These are phyloP conservation scores for Oenanthe oenanthe DNA, from an alignment of 2,113 vertebrate genomes.

Conservation along the genomic window DNA sequence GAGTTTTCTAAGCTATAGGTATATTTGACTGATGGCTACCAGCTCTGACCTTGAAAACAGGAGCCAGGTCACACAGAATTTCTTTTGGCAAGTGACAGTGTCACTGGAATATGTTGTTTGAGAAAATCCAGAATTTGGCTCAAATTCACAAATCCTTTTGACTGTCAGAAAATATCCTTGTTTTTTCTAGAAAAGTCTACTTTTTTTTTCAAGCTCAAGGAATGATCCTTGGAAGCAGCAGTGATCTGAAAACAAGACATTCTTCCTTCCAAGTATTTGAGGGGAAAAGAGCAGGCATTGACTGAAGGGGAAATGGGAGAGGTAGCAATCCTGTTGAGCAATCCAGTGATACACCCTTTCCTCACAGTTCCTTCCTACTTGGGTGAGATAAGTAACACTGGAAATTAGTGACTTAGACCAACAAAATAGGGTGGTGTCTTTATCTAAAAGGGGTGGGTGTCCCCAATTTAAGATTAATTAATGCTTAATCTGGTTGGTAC, in stretches of 20 bases:
- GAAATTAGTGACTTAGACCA: not conserved
- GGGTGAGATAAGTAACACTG: slow-evolving; percentile 39
- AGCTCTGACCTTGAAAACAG: not conserved
- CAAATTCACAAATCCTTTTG: not conserved
- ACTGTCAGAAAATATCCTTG: not conserved
- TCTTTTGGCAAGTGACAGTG: not conserved
- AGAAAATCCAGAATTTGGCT: not conserved
- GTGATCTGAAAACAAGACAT: not conserved
- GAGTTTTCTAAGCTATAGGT: not conserved
- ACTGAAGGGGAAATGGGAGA: slow-evolving; percentile 58
- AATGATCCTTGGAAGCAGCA: not conserved
- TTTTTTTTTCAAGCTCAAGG: not conserved
- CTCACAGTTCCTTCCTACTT: slow-evolving; percentile 49
- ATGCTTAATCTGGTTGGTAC: slow-evolving; percentile 43
- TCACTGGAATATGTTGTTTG: not conserved
- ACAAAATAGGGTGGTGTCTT: slow-evolving; percentile 22
- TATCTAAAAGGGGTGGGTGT: slow-evolving; percentile 9
- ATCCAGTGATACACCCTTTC: slow-evolving; percentile 37
- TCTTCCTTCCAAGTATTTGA: not conserved
- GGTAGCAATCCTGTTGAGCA: slow-evolving; percentile 38
- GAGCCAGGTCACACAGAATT: not conserved
- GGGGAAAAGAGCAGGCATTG: slow-evolving; percentile 11
- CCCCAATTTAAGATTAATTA: slow-evolving; percentile 31
- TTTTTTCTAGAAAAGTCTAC: not conserved
- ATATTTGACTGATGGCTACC: not conserved